Evolutionary conservation across 2,113 vertebrate species (phyloP).

Genomic region (Oreochromis niloticus): DNA sequence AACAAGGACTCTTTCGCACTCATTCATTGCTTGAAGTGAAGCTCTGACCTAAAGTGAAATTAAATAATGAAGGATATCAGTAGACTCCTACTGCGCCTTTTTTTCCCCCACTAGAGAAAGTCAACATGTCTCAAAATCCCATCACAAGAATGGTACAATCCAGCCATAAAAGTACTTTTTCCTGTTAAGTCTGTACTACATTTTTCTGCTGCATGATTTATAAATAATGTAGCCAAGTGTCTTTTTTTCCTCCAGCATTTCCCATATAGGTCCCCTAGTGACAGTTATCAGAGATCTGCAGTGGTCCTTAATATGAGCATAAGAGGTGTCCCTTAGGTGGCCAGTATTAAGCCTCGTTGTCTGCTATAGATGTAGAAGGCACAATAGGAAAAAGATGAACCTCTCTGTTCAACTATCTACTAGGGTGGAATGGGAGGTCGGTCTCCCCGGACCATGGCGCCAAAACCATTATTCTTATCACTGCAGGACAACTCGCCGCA

Average conservation of each 20-base stretch:
- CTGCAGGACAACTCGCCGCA: slow-evolving; percentile 58
- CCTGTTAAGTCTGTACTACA: neutral
- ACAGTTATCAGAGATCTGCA: slow-evolving; percentile 50
- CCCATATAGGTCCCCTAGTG: neutral
- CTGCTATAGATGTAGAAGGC: slow-evolving; percentile 25
- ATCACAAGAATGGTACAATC: neutral
- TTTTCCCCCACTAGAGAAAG: neutral
- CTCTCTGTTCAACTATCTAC: slow-evolving; percentile 35
- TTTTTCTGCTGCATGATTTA: neutral
- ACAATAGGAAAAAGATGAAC: slow-evolving; percentile 34
- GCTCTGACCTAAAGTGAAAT: slow-evolving; percentile 27
- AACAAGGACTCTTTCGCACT: slow-evolving; percentile 6
- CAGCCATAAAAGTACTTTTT: neutral
- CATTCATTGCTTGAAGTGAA: slow-evolving; percentile 22
- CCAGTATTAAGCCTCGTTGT: slow-evolving; percentile 34
- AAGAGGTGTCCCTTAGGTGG: slow-evolving; percentile 30
- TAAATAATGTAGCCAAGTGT: slow-evolving; percentile 1
- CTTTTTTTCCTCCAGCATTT: neutral
- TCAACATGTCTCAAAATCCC: neutral
- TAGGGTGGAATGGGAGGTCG: slow-evolving; percentile 43
- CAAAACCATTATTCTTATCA: slow-evolving; percentile 73
- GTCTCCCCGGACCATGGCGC: slow-evolving; percentile 50
- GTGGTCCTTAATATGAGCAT: slow-evolving; percentile 31
- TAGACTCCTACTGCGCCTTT: neutral
- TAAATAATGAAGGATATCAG: slow-evolving; percentile 42